phyloP scores from a whole-genome alignment of 2,113 vertebrate genomes.

The Noturus placidus region DNA sequence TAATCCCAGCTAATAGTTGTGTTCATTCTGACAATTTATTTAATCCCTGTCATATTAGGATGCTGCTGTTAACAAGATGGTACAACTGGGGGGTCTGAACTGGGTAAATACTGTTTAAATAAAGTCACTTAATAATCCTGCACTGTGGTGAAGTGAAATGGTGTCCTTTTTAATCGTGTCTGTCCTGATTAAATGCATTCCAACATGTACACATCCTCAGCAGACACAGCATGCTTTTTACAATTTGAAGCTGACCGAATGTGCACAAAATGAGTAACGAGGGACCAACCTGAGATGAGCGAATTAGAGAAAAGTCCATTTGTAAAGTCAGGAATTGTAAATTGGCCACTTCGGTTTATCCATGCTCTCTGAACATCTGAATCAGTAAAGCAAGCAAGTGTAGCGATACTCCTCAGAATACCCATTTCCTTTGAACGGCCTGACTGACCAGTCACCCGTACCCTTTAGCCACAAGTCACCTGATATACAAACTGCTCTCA shows the following conservation, averaged over 20 bases:
- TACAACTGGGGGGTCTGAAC: slow-evolving; percentile 78
- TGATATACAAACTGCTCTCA: slow-evolving; percentile 81
- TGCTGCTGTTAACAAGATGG: slow-evolving; percentile 77
- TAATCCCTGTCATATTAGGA: slow-evolving; percentile 77
- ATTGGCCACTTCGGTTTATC: neutral
- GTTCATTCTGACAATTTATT: slow-evolving; percentile 64
- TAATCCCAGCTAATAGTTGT: slow-evolving; percentile 39
- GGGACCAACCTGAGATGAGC: neutral
- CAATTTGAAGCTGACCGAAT: neutral
- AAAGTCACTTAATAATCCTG: slow-evolving; percentile 49
- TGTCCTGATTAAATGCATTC: slow-evolving; percentile 13
- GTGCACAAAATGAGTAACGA: neutral
- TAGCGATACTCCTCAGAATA: slow-evolving; percentile 76
- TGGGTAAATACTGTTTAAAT: slow-evolving; percentile 77
- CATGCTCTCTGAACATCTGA: slow-evolving; percentile 59
- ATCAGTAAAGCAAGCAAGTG: slow-evolving; percentile 70
- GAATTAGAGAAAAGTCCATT: neutral
- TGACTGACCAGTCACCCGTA: slow-evolving; percentile 84
- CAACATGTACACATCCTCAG: neutral
- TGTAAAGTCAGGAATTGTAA: slow-evolving; percentile 8
- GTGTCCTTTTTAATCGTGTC: slow-evolving; percentile 19
- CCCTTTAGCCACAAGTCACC: slow-evolving; percentile 70
- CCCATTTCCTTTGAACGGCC: slow-evolving; percentile 82
- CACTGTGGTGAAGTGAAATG: slow-evolving; percentile 37
- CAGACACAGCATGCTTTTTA: neutral